Base-by-base conservation (phyloP, 2,797 vertebrate species). In the Sebastolobus altivelis region DNA sequence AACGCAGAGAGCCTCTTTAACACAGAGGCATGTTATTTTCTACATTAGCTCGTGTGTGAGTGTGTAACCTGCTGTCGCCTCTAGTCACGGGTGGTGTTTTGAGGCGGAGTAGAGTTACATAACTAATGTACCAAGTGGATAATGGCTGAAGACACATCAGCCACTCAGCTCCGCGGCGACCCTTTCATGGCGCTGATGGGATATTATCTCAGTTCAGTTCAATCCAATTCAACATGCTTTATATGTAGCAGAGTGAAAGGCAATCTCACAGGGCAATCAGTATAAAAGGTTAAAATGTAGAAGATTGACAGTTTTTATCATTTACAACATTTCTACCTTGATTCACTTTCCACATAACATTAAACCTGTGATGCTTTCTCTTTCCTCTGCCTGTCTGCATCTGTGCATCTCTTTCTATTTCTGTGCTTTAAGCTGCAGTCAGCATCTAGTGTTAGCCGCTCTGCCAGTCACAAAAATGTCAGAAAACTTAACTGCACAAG, bases 151-250 rank as follows among this genome's bases (percentile, higher is more conserved):
- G 81, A 83, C 77, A 66, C 79, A 62, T 72, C 68, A 29, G 58
- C 58, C 70, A 10, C 77, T 35, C 65, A 14, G 71, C 56, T 58
- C 43, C 0, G 10, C 66, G 5, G 29, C 56, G 33, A 66, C 80
- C 65, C 72, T 62, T 82, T 85, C 68, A 55, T 37, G 69, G 43
- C 14, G 6, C 81, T 80, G 75, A 87, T 81, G 79, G 76, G 80
- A 86, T 77, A 80, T 85, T 85, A 82, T 75, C 75, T 25, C 25
- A 25, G 25, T 83, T 88, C 75, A 69, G 4, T 82, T 79, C 72
- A 65, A 65, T 88, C 81, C 59, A 55, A 68, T 58, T 75, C 79
- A 79, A 29, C 72, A 38, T 13, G 78, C 35, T 66, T 76, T 27
- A 72, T 59, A 61, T 9, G 67, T 1, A 4, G 56, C 68, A 5